A percentile compares a stretch with the other conserved stretches of the same genome.
Conservation (phyloP, 1,140 invertebrate genomes). For the Drosophila repleta region DNA sequence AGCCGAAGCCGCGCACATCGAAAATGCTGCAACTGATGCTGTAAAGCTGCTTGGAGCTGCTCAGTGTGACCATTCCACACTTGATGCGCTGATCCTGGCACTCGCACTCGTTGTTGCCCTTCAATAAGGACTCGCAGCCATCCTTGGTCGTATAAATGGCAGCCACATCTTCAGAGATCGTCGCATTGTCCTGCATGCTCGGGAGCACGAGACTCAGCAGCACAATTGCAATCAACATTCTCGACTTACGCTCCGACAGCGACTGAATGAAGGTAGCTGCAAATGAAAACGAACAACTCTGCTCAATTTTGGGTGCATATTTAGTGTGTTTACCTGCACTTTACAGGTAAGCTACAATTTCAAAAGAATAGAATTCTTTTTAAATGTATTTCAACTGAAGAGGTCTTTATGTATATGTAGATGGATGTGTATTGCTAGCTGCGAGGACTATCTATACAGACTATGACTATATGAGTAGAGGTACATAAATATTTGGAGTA, state of each 20-base stretch:
- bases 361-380: no score
- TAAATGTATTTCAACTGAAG: background rate
- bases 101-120: slow-evolving; percentile 58
- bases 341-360: slow-evolving; percentile 17
- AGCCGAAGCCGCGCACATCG: slow-evolving; percentile 61
- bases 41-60: slow-evolving; percentile 49
- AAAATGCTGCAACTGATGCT: slow-evolving; percentile 60
- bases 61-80: slow-evolving; percentile 57
- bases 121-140: slow-evolving; percentile 57
- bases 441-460: no score
- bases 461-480: no score
- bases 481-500: no score
- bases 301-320: no score
- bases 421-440: no score
- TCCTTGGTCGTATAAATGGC: slow-evolving; percentile 54
- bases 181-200: slow-evolving; percentile 49
- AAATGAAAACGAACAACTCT: background rate
- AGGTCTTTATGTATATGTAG: no score
- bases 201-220: slow-evolving; percentile 30
- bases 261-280: slow-evolving; percentile 56
- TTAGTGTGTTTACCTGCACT: slow-evolving; percentile 2
- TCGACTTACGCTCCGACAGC: slow-evolving; percentile 8
- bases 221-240: slow-evolving; percentile 50
- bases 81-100: slow-evolving; percentile 69
- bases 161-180: background rate